Base-by-base conservation (phyloP, 1,140 invertebrate genomes). In the Pseudomyrmex cubaensis region DNA sequence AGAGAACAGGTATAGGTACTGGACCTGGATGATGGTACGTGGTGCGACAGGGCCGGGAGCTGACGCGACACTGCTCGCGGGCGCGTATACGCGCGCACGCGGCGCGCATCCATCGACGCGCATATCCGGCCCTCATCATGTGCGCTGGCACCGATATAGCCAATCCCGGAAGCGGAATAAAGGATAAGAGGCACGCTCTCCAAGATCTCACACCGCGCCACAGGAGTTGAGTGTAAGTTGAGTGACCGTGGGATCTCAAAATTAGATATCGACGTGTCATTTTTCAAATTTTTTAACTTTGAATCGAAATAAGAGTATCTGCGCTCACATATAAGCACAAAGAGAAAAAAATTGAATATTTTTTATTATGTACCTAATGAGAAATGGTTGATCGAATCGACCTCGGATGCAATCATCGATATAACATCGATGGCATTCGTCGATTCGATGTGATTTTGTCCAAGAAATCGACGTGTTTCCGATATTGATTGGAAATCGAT, bases 31-130 rank as follows among this genome's bases (percentile, higher is more conserved):
- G 88, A 89, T 92, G 90, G 91, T 93, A 91, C 93, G 92, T 93
- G 92, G 92, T 94, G 91, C 90, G 91, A 90, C 93, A 93, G 92
- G 93, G 91, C 92, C 93, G 92, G 93, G 93, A 91, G 92, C 93
- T 94, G 92, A 93, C 93, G 92, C 93, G 92, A 94, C 92, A 94
- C 93, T 94, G 92, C 92, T 87, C 89, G 86, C 90, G 91, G 90
- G 80, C 89, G 82, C 86, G 74, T 83, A 87, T 86, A 84, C 85
- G 82, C 87, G 90, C 89, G 85, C 86, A 67, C 76, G 75, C 82
- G 77, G 75, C 90, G 91, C 92, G 92, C 90, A 93, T 83, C 88
- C 85, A 78, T 69, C 63, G 50, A 35, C 84, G 91, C 91, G 91
- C 90, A 90, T 87, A 80, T 61, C 70, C 77, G 74, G 72, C 69